Evolutionary conservation across 1,140 invertebrate genomes (phyloP), one percentile per base, ranked within the genome.

Genomic region (Stegodyphus mimosarum): DNA sequence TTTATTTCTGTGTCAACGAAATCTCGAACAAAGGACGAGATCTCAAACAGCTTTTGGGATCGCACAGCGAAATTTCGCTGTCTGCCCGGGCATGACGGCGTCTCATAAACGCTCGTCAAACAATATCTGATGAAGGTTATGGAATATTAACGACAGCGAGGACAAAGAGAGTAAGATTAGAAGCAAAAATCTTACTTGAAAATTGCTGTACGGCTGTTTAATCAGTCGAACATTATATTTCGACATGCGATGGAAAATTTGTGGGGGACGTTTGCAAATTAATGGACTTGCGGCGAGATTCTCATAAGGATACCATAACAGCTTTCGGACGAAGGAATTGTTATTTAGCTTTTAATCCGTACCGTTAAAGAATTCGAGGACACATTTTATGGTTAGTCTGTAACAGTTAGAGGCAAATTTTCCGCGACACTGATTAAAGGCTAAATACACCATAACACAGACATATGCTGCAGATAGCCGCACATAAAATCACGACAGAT

Each of bases 91-190:
- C 52, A 81, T 81, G 78, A 83, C 7, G 64, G 10, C n/a, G 70
- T 55, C 17, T 55, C 63, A 73, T 83, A 83, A 83, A 83, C 80
- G n/a, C 55, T 74, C 80, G 73, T 83, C 71, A 74, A 74, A 74
- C 71, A 83, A 67, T 74, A 83, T 83, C 80, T 70, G 78, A 81
- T 74, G 71, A 71, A 33, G 17, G 49, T 11, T 11, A 13, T 50
- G 64, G 63, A 74, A 73, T 83, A 74, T 73, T 72, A 83, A 13
- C 49, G 49, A 60, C 55, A 15, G 15, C 55, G 51, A 17, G 63
- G 63, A 72, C 69, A 81, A 81, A 81, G 70, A 69, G 60, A 33
- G 18, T 55, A n/a, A 50, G 55, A 60, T 60, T 11, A 52, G 49
- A 52, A 78, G 74, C 71, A 74, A 83, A 83, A 83, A 74, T 71